Base-by-base conservation (phyloP, 92 coral and sea anemone species). In the Isaurus tuberculatus region DNA sequence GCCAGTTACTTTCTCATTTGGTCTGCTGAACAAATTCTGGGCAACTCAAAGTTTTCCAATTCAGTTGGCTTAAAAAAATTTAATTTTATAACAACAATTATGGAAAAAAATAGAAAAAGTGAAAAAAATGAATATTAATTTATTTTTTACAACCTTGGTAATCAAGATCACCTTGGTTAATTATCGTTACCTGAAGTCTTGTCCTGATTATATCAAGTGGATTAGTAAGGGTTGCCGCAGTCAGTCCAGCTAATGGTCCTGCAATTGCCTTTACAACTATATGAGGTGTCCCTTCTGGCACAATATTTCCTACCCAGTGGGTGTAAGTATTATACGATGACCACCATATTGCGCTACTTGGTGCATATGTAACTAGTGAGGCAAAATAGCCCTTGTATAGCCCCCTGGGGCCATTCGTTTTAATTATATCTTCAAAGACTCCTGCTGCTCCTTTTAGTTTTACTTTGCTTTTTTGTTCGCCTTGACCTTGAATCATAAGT, bases 301-400 rank as follows among this genome's bases (percentile, higher is more conserved):
- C 98, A 34, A 92, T n/a, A 79, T 44, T 91, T n/a, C 99, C 95
- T 51, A 96, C 86, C 49, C 92, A 33, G 37, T 91, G 93, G 28
- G 98, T 94, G 82, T 96, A 96, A 3, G 83, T 61, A 16, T 98
- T 95, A 85, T 96, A 96, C 0, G 98, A 72, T 5, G 96, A 89
- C 99, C 99, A 96, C 99, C 99, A 96, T 49, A 94, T 91, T 20
- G 98, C 99, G 83, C 99, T 96, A 20, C 94, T 94, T 1, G 99
- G 99, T 22, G 92, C 99, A 86, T 96, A 96, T 23, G 99, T 96
- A 83, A 94, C 90, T 17, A 96, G 79, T 9, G 99, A 96, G 13
- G 92, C 91, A 74, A 91, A 86, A 77, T 91, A 96, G 0, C 99
- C 99, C 74, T 91, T 96, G 68, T 94, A 96, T 11, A 96, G 83